Evolutionary conservation across 2,113 vertebrate genomes (phyloP).

Genomic region (Hippocampus mohnikei): DNA sequence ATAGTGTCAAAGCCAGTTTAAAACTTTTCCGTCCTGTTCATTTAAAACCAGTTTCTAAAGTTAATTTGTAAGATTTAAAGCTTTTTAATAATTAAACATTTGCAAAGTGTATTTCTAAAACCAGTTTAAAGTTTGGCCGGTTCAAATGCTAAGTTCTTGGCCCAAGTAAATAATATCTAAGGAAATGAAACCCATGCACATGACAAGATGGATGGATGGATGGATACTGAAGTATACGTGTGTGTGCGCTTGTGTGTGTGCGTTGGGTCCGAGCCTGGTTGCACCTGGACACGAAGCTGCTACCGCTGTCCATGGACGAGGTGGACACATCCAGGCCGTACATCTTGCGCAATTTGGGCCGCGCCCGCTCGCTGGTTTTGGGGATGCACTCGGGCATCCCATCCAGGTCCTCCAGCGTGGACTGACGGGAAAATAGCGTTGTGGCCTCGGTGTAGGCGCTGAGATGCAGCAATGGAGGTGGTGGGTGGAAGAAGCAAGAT

Average conservation of each 20-base stretch:
- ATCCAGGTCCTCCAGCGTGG: conserved; percentile 97
- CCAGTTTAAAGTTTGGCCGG: neutral
- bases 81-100: no score
- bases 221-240: neutral
- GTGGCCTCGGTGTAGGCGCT: conserved; percentile 96
- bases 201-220: neutral
- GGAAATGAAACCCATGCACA: neutral
- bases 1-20: neutral
- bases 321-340: conserved; percentile 89
- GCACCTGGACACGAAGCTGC: conserved; percentile 96
- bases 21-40: neutral
- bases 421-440: conserved; percentile 95
- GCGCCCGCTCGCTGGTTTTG: conserved; percentile 96
- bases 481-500: conserved; percentile 18
- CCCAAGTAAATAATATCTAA: neutral
- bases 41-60: neutral
- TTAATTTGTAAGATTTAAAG: neutral
- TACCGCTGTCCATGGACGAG: conserved; percentile 91
- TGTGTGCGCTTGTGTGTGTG: conserved; percentile 3
- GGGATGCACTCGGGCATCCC: conserved; percentile 87
- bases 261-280: conserved; percentile 55
- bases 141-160: neutral
- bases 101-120: neutral
- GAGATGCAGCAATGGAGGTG: conserved; percentile 49
- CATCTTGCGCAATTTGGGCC: conserved; percentile 95